Percentiles rank a stretch among this genome's conserved stretches.
These are phyloP conservation scores for Seladonia tumulorum DNA, from an alignment of 2,888 invertebrate species.

Conservation along the genomic window DNA sequence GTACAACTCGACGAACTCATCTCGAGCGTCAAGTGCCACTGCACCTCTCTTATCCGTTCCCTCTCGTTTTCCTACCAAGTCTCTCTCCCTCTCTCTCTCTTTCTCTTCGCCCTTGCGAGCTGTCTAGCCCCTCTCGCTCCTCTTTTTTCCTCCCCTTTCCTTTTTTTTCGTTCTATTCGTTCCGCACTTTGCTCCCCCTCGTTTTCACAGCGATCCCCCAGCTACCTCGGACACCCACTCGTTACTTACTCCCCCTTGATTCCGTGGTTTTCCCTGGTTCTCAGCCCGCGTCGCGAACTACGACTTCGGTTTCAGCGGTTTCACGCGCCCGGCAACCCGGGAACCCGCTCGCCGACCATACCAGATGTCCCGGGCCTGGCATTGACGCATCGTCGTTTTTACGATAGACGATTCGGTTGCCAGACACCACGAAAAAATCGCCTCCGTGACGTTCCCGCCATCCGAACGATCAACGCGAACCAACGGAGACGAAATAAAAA, in stretches of 20 bases:
- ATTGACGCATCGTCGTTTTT: slow-evolving; percentile 69
- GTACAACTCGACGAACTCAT: slow-evolving; percentile 67
- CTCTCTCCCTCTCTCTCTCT: slow-evolving; percentile 3
- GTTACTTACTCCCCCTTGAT: slow-evolving; percentile 23
- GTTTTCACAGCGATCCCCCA: slow-evolving; percentile 46
- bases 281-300: background rate
- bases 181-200: slow-evolving; percentile 38
- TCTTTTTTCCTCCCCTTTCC: slow-evolving; percentile 12
- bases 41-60: slow-evolving; percentile 45
- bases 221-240: slow-evolving; percentile 28
- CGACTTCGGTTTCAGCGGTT: slow-evolving; percentile 24
- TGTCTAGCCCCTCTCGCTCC: slow-evolving; percentile 11
- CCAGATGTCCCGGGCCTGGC: slow-evolving; percentile 69
- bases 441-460: background rate
- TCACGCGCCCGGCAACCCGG: slow-evolving; percentile 51
- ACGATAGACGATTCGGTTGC: slow-evolving; percentile 39
- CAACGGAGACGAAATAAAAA: background rate
- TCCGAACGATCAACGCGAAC: background rate
- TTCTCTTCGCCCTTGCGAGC: background rate
- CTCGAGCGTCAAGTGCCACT: slow-evolving; percentile 61
- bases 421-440: slow-evolving; percentile 24
- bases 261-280: background rate
- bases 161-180: slow-evolving; percentile 15
- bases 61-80: slow-evolving; percentile 30
- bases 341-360: slow-evolving; percentile 60